phyloP scores from a whole-genome alignment of 2,888 invertebrate species.

The Macrosoma leucophasiata region DNA sequence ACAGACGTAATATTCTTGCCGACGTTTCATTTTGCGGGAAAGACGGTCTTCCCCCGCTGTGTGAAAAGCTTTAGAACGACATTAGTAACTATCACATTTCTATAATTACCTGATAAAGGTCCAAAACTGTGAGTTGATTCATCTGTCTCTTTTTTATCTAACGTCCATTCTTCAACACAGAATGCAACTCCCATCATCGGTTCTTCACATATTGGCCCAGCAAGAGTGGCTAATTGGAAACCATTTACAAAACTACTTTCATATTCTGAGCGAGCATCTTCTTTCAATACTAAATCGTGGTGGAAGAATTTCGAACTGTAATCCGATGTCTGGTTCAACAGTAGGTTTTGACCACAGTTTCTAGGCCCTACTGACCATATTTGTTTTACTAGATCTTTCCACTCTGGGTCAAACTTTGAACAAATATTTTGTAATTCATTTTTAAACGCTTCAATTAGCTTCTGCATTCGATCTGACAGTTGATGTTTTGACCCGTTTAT shows the following conservation, averaged over 20 bases:
- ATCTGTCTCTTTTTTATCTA: slow-evolving; percentile 60
- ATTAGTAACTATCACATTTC: too few relatives aligned
- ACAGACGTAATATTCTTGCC: too few relatives aligned
- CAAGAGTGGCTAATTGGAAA: slow-evolving; percentile 88
- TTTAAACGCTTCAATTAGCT: slow-evolving; percentile 65
- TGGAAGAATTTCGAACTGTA: slow-evolving; percentile 70
- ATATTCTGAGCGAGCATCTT: slow-evolving; percentile 77
- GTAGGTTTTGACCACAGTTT: slow-evolving; percentile 90
- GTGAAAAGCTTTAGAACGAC: too few relatives aligned
- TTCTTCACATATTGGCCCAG: slow-evolving; percentile 97
- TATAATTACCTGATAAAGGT: slow-evolving; percentile 76
- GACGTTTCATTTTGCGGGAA: too few relatives aligned
- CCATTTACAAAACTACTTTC: slow-evolving; percentile 91
- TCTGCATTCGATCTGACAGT: slow-evolving; percentile 59
- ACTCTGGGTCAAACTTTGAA: slow-evolving; percentile 70
- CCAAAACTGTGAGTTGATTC: slow-evolving; percentile 59
- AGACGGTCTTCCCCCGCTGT: too few relatives aligned
- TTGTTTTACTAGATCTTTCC: slow-evolving; percentile 74
- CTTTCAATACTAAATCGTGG: slow-evolving; percentile 49
- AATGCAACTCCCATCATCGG: slow-evolving; percentile 97
- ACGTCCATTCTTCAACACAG: slow-evolving; percentile 88
- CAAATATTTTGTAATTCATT: slow-evolving; percentile 77
- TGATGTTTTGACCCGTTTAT: slow-evolving; percentile 44
- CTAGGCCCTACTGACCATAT: slow-evolving; percentile 96
- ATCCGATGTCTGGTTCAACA: slow-evolving; percentile 86